Evolutionary conservation across 1,140 invertebrate genomes (phyloP).

Genomic region (Zophobas morio): DNA sequence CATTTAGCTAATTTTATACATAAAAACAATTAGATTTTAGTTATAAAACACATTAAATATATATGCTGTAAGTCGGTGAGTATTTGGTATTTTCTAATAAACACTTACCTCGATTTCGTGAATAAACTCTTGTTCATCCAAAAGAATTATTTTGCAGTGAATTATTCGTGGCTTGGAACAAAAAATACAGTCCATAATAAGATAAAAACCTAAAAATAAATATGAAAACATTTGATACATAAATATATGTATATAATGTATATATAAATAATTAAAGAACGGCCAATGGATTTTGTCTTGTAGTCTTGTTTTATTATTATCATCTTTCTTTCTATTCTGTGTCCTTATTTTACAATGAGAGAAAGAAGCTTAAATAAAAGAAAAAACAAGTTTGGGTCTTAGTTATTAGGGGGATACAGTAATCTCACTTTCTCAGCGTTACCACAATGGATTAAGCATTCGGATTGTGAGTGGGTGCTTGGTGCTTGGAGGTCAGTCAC

Average conservation of each 20-base stretch:
- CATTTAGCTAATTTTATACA: slow-evolving; percentile 28
- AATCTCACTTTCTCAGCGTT: no score
- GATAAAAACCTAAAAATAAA: slow-evolving; percentile 30
- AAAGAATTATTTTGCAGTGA: slow-evolving; percentile 75
- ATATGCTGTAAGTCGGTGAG: no score
- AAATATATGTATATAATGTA: not conserved
- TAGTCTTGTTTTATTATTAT: not conserved
- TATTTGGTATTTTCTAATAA: not conserved
- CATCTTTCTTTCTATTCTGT: not conserved
- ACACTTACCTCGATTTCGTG: slow-evolving; percentile 71
- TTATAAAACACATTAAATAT: not conserved
- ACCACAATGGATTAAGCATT: not conserved
- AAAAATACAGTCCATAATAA: slow-evolving; percentile 64
- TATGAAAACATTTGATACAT: not conserved
- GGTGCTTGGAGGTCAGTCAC: slow-evolving; percentile 8
- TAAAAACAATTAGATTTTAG: slow-evolving; percentile 35
- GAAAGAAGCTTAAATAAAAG: slow-evolving; percentile 2
- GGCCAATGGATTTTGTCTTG: slow-evolving; percentile 4
- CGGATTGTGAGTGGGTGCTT: slow-evolving; percentile 18
- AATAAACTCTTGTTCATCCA: slow-evolving; percentile 77
- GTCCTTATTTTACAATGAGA: slow-evolving; percentile 5
- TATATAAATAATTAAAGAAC: slow-evolving; percentile 8
- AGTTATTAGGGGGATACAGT: slow-evolving; percentile 8
- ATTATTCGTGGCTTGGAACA: slow-evolving; percentile 68
- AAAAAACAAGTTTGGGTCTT: slow-evolving; percentile 20